Evolutionary conservation across 2,113 vertebrate species (phyloP).

Genomic region (Pycnonotus jocosus): DNA sequence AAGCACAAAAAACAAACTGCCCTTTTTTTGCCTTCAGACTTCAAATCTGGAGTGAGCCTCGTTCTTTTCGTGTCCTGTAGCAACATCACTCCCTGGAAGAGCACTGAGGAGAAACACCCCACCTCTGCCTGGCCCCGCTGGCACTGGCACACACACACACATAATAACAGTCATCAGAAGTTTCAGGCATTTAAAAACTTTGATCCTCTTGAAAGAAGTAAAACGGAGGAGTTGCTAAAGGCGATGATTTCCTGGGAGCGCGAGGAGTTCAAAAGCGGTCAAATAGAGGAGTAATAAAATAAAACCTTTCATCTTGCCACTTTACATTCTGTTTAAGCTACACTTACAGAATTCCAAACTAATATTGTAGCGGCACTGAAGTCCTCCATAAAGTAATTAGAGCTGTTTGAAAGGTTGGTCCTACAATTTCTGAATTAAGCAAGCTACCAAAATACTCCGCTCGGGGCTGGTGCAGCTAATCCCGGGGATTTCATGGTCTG

Average conservation of each 20-base stretch:
- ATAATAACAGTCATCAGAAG: constrained; percentile 57
- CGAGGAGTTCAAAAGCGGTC: constrained; percentile 25
- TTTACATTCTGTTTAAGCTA: constrained; percentile 49
- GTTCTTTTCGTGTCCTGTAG: no score
- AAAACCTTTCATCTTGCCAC: constrained; percentile 59
- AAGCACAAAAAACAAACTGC: no score
- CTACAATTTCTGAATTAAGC: constrained; percentile 54
- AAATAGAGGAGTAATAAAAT: constrained; percentile 58
- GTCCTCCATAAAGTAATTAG: constrained; percentile 46
- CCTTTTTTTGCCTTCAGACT: no score
- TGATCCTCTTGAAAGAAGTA: constrained; percentile 58
- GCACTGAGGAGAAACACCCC: not conserved
- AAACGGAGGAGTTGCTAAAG: constrained; percentile 36
- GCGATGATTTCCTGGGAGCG: constrained; percentile 26
- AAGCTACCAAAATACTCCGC: not conserved
- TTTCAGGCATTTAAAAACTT: constrained; percentile 57
- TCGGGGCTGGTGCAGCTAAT: not conserved
- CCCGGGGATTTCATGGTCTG: not conserved
- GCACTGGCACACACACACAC: not conserved
- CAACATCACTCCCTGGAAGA: not conserved
- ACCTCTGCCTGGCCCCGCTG: not conserved
- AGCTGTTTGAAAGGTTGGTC: constrained; percentile 37
- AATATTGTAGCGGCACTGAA: not conserved
- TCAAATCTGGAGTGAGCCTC: no score
- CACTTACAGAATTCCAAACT: constrained; percentile 46